Conservation (phyloP, 2,113 vertebrate species). For the Seriola aureovittata region DNA sequence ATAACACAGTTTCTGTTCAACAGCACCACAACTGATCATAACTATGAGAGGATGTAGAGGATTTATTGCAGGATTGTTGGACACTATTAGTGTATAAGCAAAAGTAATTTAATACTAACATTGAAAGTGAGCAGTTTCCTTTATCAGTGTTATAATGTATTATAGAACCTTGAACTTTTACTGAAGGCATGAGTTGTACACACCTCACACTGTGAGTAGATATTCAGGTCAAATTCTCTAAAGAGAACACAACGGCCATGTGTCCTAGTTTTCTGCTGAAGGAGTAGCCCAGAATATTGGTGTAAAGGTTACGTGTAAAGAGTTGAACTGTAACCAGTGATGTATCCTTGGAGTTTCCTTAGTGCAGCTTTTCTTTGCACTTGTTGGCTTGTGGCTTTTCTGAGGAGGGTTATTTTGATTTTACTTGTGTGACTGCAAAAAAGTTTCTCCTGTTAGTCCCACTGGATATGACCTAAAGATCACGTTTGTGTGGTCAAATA, state of each 20-base stretch:
- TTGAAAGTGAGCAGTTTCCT: too few relatives aligned
- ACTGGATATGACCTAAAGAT: slow-evolving; percentile 14
- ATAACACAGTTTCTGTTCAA: neutral
- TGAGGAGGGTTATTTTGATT: neutral
- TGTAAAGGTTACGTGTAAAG: neutral
- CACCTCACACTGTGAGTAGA: too few relatives aligned
- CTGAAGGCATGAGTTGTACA: neutral
- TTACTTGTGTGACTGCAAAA: neutral
- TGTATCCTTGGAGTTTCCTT: neutral
- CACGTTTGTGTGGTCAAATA: slow-evolving; percentile 33
- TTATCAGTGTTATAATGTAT: too few relatives aligned
- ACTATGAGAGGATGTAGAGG: too few relatives aligned
- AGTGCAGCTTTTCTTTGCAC: neutral
- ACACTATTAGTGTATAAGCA: too few relatives aligned
- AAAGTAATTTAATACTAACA: too few relatives aligned
- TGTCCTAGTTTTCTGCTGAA: neutral
- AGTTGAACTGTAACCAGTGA: neutral
- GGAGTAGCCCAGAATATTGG: neutral
- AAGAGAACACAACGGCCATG: neutral
- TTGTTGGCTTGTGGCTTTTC: neutral
- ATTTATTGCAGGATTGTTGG: too few relatives aligned
- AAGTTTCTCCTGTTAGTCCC: neutral
- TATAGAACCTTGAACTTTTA: too few relatives aligned
- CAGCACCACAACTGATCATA: neutral
- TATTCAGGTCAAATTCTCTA: neutral